Evolutionary conservation across 2,888 invertebrate genomes (phyloP).

Genomic region (Sipha maydis): DNA sequence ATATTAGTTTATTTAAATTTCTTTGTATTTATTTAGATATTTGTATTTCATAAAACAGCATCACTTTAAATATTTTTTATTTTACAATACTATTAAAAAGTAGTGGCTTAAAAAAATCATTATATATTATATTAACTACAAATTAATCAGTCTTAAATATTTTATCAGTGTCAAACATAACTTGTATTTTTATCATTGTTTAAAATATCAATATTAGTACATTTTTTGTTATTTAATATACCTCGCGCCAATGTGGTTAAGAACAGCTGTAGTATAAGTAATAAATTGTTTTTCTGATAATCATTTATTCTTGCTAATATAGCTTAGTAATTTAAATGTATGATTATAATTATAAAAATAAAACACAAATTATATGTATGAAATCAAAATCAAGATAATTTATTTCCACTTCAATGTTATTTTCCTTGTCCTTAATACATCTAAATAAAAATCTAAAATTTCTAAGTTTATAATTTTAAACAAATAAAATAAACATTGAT

Average conservation of each 20-base stretch:
- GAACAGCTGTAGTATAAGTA: too few species aligned
- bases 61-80: too few species aligned
- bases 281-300: too few species aligned
- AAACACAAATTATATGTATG: neutral
- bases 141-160: too few species aligned
- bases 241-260: too few species aligned
- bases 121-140: too few species aligned
- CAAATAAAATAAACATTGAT: neutral
- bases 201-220: too few species aligned
- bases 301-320: neutral
- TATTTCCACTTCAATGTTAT: slow-evolving; percentile 18
- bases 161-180: too few species aligned
- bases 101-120: too few species aligned
- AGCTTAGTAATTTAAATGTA: neutral
- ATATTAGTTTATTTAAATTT: neutral
- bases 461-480: neutral
- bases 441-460: neutral
- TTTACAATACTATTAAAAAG: too few species aligned
- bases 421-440: neutral
- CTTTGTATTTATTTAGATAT: neutral
- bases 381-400: neutral
- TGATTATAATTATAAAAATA: slow-evolving; percentile 8
- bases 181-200: too few species aligned
- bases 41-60: neutral
- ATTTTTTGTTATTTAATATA: too few species aligned